Evolutionary conservation across 2,797 vertebrate species (phyloP).

Genomic region (Pangasius larnaudii): DNA sequence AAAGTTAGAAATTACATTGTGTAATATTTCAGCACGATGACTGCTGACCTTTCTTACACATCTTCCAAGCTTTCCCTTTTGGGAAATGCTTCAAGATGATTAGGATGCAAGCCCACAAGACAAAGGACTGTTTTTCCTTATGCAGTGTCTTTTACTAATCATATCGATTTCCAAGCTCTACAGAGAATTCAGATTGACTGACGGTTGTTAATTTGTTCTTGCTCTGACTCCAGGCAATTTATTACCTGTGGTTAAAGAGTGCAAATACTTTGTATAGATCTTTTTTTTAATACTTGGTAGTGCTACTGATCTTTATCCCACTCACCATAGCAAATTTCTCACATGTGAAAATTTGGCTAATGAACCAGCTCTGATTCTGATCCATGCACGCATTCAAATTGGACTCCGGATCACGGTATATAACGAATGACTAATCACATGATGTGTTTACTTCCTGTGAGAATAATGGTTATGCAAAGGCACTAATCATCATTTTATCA

Average conservation of each 20-base stretch:
- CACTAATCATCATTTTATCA: slow-evolving; percentile 27
- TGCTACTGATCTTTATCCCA: slow-evolving; percentile 10
- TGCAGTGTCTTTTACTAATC: neutral
- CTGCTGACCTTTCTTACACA: neutral
- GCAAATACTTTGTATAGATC: neutral
- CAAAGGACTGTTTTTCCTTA: neutral
- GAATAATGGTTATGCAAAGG: slow-evolving; percentile 12
- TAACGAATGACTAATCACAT: slow-evolving; percentile 21
- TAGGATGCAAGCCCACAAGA: neutral
- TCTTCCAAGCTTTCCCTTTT: neutral
- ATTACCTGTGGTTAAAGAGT: slow-evolving; percentile 12
- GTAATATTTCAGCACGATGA: neutral
- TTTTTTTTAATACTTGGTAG: too few species aligned
- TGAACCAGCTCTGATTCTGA: neutral
- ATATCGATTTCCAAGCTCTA: neutral
- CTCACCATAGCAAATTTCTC: neutral
- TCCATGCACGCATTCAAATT: neutral
- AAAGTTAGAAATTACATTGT: neutral
- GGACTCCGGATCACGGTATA: neutral
- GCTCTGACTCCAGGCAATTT: neutral
- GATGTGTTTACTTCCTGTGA: slow-evolving; percentile 13
- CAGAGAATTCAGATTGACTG: neutral
- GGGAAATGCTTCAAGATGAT: neutral
- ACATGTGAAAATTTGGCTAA: neutral
- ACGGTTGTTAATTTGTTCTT: neutral